Evolutionary conservation across 2,797 vertebrate species (phyloP).

Genomic region (Rhincodon typus): DNA sequence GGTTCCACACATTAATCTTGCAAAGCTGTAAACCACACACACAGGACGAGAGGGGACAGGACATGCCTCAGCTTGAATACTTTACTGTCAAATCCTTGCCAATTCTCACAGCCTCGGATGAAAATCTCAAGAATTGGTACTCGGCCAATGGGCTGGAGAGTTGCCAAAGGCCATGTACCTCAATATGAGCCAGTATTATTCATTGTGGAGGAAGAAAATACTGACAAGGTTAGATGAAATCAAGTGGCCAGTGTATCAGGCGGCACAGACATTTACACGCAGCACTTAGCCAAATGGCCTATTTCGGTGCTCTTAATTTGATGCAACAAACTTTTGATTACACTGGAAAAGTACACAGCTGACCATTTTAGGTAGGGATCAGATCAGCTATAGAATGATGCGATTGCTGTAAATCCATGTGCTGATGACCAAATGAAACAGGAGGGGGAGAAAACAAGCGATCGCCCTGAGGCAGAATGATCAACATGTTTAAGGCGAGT

Average conservation of each 20-base stretch:
- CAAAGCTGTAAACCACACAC: background rate
- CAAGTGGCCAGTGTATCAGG: background rate
- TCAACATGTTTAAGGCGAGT: background rate
- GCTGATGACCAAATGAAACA: too few species aligned
- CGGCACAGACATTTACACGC: background rate
- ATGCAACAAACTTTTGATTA: background rate
- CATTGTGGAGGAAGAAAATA: background rate
- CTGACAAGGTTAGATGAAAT: background rate
- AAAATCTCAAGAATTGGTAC: background rate
- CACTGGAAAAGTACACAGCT: background rate
- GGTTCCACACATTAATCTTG: background rate
- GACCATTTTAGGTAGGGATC: background rate
- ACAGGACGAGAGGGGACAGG: background rate
- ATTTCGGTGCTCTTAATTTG: background rate
- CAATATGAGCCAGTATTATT: background rate
- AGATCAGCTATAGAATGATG: background rate
- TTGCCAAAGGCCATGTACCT: background rate
- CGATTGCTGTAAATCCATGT: background rate
- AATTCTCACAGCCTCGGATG: background rate
- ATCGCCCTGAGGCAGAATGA: background rate
- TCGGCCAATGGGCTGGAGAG: background rate
- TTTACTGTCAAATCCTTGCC: background rate
- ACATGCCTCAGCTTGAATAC: background rate
- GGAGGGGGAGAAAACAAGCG: background rate
- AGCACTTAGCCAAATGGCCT: background rate